A percentile compares a stretch with the other conserved stretches of the same genome.
phyloP scores from a whole-genome alignment of 2,797 vertebrate genomes.

The Macrochelys suwanniensis region DNA sequence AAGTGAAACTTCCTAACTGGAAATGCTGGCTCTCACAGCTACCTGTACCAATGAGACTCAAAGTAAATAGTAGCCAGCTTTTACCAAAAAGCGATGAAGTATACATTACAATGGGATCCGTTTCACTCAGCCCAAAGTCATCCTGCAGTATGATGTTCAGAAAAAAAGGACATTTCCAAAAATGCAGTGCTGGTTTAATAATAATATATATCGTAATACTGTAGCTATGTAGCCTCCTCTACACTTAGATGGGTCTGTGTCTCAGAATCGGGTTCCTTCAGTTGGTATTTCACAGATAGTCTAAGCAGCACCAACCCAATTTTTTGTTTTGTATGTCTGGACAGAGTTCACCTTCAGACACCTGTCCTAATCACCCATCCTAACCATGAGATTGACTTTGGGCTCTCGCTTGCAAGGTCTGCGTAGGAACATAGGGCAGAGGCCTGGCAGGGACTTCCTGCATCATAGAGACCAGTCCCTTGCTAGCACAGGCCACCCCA shows the following conservation, averaged over 20 bases:
- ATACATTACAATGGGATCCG: background rate
- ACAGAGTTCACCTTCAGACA: background rate
- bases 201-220: slow-evolving; percentile 35
- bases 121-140: slow-evolving; percentile 40
- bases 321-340: background rate
- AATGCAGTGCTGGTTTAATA: slow-evolving; percentile 16
- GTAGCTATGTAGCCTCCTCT: slow-evolving; percentile 5
- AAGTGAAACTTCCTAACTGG: background rate
- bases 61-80: background rate
- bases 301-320: background rate
- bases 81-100: background rate
- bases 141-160: background rate
- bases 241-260: background rate
- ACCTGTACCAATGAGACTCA: slow-evolving; percentile 12
- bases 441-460: too few species aligned
- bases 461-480: too few species aligned
- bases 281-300: background rate
- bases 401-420: background rate
- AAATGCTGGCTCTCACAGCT: slow-evolving; percentile 1
- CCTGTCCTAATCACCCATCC: background rate
- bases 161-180: slow-evolving; percentile 24
- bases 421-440: too few species aligned
- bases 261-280: background rate
- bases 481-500: too few species aligned
- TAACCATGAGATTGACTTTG: background rate